phyloP scores from a whole-genome alignment of 2,113 vertebrate genomes.

The Mustela lutreola region DNA sequence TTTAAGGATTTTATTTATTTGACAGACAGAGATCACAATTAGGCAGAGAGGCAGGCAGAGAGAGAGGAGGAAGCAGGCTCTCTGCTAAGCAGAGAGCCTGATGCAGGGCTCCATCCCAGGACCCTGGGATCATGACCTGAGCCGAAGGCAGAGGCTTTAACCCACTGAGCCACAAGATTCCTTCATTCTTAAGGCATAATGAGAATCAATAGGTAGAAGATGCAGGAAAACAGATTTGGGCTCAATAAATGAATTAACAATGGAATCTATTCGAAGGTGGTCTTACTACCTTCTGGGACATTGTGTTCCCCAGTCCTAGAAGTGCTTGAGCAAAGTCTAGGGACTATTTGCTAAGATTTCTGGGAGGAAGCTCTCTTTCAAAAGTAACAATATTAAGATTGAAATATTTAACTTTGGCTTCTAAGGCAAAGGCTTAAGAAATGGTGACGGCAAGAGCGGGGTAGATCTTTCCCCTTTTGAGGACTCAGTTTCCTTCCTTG shows the following conservation, averaged over 20 bases:
- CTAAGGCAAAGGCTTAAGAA: constrained; percentile 20
- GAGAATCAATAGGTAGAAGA: background rate
- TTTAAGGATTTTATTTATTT: too few species aligned
- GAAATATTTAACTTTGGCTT: constrained; percentile 22
- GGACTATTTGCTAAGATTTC: background rate
- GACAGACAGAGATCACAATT: too few species aligned
- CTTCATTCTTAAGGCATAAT: background rate
- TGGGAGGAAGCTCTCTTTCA: background rate
- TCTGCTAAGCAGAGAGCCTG: too few species aligned
- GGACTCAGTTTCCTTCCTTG: constrained; percentile 52
- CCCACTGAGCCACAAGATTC: background rate
- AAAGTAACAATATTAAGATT: background rate
- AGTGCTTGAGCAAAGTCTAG: background rate
- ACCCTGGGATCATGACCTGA: too few species aligned
- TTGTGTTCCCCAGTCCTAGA: background rate
- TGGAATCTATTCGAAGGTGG: background rate
- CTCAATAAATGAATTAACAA: background rate
- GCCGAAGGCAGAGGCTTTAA: too few species aligned
- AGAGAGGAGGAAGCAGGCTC: too few species aligned
- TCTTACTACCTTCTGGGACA: background rate
- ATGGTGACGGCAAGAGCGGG: background rate
- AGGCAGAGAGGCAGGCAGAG: too few species aligned
- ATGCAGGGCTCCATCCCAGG: too few species aligned
- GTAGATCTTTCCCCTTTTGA: background rate
- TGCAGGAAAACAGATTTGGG: background rate